Evolutionary conservation across 2,888 invertebrate genomes (phyloP).

Genomic region (Phytoseiulus persimilis): DNA sequence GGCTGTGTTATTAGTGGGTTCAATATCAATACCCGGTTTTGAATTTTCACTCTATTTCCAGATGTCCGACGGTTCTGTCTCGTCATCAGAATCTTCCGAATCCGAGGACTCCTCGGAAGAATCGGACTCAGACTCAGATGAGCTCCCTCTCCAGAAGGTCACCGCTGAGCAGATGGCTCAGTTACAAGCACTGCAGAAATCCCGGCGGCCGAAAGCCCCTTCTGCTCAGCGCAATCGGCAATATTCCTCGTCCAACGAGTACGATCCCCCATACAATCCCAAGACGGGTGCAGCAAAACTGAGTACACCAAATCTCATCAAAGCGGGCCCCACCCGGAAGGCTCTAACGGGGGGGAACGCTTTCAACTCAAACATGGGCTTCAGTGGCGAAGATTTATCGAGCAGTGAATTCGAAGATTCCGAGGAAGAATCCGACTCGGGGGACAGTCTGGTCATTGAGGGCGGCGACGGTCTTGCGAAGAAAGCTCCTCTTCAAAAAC

Average conservation of each 20-base stretch:
- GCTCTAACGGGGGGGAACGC: not conserved
- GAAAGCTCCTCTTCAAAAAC: slow-evolving; percentile 13
- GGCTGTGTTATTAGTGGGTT: too few relatives aligned
- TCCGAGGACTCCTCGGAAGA: not conserved
- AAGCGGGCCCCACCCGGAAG: not conserved
- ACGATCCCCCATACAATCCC: slow-evolving; percentile 27
- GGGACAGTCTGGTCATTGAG: slow-evolving; percentile 46
- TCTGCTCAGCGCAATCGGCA: slow-evolving; percentile 10
- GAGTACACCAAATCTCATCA: not conserved
- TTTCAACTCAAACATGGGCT: not conserved
- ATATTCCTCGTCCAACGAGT: slow-evolving; percentile 19
- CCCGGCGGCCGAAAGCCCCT: slow-evolving; percentile 8
- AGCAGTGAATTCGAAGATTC: slow-evolving; percentile 48
- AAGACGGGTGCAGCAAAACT: slow-evolving; percentile 14
- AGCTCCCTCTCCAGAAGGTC: slow-evolving; percentile 20
- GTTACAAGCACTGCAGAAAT: slow-evolving; percentile 19
- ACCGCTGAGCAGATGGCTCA: slow-evolving; percentile 30
- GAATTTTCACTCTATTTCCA: not conserved
- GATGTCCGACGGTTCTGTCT: not conserved
- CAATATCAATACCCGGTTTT: too few relatives aligned
- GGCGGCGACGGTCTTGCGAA: slow-evolving; percentile 30
- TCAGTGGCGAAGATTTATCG: slow-evolving; percentile 21
- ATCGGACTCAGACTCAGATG: slow-evolving; percentile 20
- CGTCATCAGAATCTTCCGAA: slow-evolving; percentile 11
- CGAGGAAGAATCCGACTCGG: slow-evolving; percentile 47